Evolutionary conservation across 2,888 invertebrate species (phyloP), one percentile per base, ranked within the genome.

Genomic region (Drosophila setosimentum): DNA sequence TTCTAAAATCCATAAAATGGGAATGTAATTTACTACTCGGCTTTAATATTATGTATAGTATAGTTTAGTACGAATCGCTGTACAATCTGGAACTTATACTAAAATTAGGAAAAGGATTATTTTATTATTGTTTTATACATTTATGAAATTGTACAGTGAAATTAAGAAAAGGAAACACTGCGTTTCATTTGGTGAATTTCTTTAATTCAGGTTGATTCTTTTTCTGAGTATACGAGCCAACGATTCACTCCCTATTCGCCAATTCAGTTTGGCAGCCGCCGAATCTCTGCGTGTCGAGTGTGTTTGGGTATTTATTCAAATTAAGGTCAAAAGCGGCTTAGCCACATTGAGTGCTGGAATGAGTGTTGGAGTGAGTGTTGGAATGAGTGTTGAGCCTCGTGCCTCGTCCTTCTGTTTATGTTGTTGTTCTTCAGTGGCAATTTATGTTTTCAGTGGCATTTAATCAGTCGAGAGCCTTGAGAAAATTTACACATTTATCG

Each of bases 361-460:
- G 45, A 21, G 45, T 13, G 13, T 21, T 42, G 6, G 11, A 42
- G n/a, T 18, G 32, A 53, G 37, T 40, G 18, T n/a, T 40, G 53
- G 16, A 33, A 33, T 42, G 32, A 24, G 60, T 51, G 27, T 48
- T 40, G 18, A 40, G 29, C 24, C 53, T 18, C 37, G 45, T 42
- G 42, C 27, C 42, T 61, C 40, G 40, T 42, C 79, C 80, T 64
- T 76, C 29, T 62, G 32, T 80, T 80, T 72, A 78, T 78, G 80
- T 80, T 80, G 63, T 66, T 78, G 45, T 45, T 45, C 45, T 72
- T 68, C 78, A 72, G 80, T 66, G 57, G 78, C 76, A 87, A 84
- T 89, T 87, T 89, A 84, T 84, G 89, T 62, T 78, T 81, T 65
- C 76, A 76, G 68, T 57, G 82, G 85, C 87, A 85, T 83, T 87